phyloP scores from a whole-genome alignment of 2,797 vertebrate species.

The Steatocranus sp. region DNA sequence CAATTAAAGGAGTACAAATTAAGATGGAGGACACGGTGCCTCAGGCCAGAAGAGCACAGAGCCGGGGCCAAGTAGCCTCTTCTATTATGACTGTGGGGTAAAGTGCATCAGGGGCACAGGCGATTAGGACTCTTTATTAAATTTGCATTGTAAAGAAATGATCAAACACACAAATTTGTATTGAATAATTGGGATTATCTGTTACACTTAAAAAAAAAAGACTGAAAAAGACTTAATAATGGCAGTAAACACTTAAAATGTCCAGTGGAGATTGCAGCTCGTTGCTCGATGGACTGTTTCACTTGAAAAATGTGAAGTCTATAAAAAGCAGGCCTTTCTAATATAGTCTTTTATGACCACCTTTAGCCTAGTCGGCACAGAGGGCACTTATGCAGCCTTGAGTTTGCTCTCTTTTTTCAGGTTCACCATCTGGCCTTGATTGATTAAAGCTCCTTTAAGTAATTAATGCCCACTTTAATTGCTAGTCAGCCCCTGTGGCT shows the following conservation, averaged over 20 bases:
- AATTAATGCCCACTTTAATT: slow-evolving; percentile 77
- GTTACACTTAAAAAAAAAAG: background rate
- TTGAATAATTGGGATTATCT: background rate
- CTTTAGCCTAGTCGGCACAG: slow-evolving; percentile 1
- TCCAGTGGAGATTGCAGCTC: background rate
- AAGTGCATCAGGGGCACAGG: slow-evolving; percentile 29
- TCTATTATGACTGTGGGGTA: slow-evolving; percentile 6
- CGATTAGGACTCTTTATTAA: slow-evolving; percentile 7
- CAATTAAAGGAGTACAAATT: slow-evolving; percentile 69
- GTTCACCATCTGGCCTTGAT: slow-evolving; percentile 73
- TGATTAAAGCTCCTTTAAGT: slow-evolving; percentile 76
- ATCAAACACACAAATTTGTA: background rate
- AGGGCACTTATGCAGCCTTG: slow-evolving; percentile 27
- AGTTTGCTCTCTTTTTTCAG: slow-evolving; percentile 50
- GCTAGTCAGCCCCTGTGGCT: slow-evolving; percentile 65
- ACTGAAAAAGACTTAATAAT: background rate
- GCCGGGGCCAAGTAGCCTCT: slow-evolving; percentile 45
- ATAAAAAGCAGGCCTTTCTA: background rate
- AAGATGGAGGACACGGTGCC: slow-evolving; percentile 64
- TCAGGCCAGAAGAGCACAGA: slow-evolving; percentile 49
- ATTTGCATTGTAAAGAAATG: background rate
- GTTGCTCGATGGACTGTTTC: background rate
- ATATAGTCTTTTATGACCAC: slow-evolving; percentile 21
- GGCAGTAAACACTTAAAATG: background rate
- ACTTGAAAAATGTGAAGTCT: background rate